Percentiles rank a stretch among this genome's conserved stretches.
phyloP scores from a whole-genome alignment of 2,888 invertebrate genomes.

The Tricholauxania praeusta region DNA sequence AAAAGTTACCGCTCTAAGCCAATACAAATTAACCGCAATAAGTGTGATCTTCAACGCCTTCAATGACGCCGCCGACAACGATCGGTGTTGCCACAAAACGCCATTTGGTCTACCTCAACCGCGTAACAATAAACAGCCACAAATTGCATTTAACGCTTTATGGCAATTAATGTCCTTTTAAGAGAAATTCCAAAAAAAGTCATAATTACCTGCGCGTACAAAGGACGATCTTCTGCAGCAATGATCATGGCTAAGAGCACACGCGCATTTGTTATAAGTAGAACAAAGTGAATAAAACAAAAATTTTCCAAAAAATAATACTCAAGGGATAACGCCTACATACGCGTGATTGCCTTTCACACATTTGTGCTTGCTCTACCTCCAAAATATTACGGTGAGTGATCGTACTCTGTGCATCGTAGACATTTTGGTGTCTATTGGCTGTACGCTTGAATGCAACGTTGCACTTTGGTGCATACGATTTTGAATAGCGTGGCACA shows the following conservation, averaged over 20 bases:
- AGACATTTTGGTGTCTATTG: slow-evolving; percentile 16
- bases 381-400: neutral
- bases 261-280: slow-evolving; percentile 13
- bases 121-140: neutral
- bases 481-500: neutral
- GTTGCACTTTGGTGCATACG: slow-evolving; percentile 7
- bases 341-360: neutral
- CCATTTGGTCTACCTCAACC: slow-evolving; percentile 22
- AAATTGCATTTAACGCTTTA: slow-evolving; percentile 6
- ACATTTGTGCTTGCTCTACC: neutral
- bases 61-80: slow-evolving; percentile 4
- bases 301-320: slow-evolving; percentile 9
- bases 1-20: slow-evolving; percentile 27
- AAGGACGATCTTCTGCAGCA: slow-evolving; percentile 4
- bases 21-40: slow-evolving; percentile 36
- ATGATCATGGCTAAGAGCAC: slow-evolving; percentile 16
- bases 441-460: neutral
- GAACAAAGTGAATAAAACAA: neutral
- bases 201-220: slow-evolving; percentile 2
- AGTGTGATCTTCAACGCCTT: slow-evolving; percentile 42
- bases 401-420: neutral
- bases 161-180: slow-evolving; percentile 2
- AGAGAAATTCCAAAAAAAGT: slow-evolving; percentile 19
- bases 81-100: slow-evolving; percentile 11
- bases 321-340: slow-evolving; percentile 26